phyloP scores from a whole-genome alignment of 2,888 invertebrate species.

The Lydus trimaculatus region DNA sequence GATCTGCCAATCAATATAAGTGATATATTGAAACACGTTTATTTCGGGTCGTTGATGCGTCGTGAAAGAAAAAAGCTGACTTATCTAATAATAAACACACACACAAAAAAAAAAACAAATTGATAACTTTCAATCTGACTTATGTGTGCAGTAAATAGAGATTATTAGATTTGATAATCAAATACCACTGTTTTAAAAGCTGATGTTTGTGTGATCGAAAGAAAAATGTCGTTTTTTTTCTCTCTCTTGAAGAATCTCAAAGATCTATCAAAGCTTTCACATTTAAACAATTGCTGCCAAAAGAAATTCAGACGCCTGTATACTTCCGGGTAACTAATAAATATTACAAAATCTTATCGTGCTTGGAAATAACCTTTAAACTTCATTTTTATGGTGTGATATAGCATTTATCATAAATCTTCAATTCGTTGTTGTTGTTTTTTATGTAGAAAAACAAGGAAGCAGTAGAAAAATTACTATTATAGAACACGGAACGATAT shows the following conservation, averaged over 20 bases:
- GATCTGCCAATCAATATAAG: neutral
- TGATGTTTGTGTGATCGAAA: neutral
- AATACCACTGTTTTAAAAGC: neutral
- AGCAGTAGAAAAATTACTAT: neutral
- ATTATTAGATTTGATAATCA: too few relatives aligned
- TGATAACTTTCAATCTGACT: neutral
- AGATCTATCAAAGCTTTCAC: neutral
- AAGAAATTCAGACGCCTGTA: neutral
- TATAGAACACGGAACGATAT: neutral
- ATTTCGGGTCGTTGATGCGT: neutral
- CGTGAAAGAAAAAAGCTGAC: neutral
- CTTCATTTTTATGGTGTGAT: neutral
- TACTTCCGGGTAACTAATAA: neutral
- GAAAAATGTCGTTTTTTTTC: neutral
- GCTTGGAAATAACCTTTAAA: neutral
- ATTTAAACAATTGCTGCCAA: neutral
- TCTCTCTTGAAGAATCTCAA: too few relatives aligned
- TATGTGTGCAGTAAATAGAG: neutral
- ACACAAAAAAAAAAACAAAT: neutral
- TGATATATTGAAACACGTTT: neutral
- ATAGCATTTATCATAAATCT: neutral
- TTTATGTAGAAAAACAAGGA: neutral
- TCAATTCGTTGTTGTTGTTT: neutral
- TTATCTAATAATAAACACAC: neutral
- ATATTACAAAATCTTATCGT: neutral